Conservation (phyloP, 2,113 vertebrate genomes). For the Euleptes europaea region DNA sequence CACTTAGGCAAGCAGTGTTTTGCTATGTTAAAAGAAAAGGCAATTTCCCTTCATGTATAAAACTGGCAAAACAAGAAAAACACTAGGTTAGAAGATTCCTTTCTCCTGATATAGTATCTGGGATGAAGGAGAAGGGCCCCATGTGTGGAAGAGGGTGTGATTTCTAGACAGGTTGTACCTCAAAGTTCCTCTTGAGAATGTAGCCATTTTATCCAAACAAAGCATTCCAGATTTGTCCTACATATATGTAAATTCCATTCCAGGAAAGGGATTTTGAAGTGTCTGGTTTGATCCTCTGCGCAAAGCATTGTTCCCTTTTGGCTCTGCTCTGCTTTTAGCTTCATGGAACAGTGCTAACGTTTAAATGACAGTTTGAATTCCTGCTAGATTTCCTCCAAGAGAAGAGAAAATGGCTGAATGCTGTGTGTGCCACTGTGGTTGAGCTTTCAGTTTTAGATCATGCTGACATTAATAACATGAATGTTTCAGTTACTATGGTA, state of each 20-base stretch:
- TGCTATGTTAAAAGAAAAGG: neutral
- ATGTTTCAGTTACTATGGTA: slow-evolving; percentile 35
- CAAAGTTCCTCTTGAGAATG: neutral
- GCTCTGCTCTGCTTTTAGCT: neutral
- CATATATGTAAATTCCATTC: neutral
- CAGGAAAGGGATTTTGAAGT: neutral
- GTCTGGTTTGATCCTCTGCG: neutral
- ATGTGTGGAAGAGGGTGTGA: neutral
- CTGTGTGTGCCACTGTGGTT: neutral
- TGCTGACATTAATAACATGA: slow-evolving; percentile 1
- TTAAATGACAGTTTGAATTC: slow-evolving; percentile 14
- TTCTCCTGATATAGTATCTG: neutral
- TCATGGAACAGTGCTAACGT: neutral
- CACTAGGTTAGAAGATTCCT: neutral
- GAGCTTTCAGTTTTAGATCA: slow-evolving; percentile 17
- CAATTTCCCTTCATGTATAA: neutral
- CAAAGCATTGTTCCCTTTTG: neutral
- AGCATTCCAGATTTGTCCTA: slow-evolving; percentile 19
- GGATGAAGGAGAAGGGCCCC: neutral
- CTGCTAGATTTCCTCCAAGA: neutral
- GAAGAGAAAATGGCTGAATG: slow-evolving; percentile 2
- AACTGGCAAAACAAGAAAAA: neutral
- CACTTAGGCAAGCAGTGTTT: neutral
- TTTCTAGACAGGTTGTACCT: neutral
- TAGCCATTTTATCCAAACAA: slow-evolving; percentile 39